Evolutionary conservation across 2,113 vertebrate genomes (phyloP).

Genomic region (Proterorhinus semilunaris): DNA sequence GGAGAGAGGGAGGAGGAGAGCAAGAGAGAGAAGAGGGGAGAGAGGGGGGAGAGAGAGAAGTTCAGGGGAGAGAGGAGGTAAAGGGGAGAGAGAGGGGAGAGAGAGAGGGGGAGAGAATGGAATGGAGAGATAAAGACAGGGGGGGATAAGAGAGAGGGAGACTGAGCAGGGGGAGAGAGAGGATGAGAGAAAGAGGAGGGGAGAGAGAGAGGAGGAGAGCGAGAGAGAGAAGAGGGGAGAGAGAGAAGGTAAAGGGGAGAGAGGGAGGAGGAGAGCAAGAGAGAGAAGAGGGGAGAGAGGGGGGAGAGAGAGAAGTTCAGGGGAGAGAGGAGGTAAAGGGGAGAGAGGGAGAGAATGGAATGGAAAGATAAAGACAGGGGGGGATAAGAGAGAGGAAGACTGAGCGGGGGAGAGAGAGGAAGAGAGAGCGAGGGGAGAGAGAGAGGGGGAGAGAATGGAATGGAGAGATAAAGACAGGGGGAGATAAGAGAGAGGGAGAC

Average conservation of each 20-base stretch:
- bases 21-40: too few relatives aligned
- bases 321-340: background rate
- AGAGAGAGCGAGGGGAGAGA: too few relatives aligned
- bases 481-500: background rate
- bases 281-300: background rate
- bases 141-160: background rate
- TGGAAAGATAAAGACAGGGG: too few relatives aligned
- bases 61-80: background rate
- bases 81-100: background rate
- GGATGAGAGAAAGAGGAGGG: background rate
- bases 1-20: background rate
- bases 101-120: background rate
- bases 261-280: background rate
- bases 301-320: too few relatives aligned
- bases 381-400: too few relatives aligned
- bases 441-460: background rate
- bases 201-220: background rate
- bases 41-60: background rate
- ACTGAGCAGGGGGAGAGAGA: background rate
- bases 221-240: background rate
- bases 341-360: background rate
- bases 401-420: background rate
- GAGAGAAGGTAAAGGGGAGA: background rate
- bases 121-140: too few relatives aligned
- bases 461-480: background rate